Evolutionary conservation across 2,797 vertebrate species (phyloP).

Genomic region (Alcedo atthis): DNA sequence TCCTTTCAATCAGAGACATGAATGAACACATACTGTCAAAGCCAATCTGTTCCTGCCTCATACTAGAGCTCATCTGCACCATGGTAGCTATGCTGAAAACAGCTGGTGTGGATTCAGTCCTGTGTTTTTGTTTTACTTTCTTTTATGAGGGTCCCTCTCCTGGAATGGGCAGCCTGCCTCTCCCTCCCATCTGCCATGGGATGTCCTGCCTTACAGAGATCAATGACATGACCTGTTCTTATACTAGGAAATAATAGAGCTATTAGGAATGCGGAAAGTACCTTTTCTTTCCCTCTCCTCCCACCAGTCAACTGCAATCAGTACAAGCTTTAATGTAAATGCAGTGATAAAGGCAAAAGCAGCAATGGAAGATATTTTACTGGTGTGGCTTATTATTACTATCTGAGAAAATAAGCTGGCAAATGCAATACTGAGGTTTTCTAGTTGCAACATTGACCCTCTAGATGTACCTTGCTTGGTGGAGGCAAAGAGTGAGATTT

Average conservation of each 20-base stretch:
- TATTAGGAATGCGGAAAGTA: not conserved
- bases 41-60: not conserved
- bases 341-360: slow-evolving; percentile 6
- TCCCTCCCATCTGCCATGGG: not conserved
- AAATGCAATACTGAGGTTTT: not conserved
- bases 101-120: not conserved
- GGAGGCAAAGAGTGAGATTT: not conserved
- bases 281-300: slow-evolving; percentile 9
- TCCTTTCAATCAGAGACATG: not conserved
- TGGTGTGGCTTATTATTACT: not conserved
- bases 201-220: not conserved
- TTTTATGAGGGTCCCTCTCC: not conserved
- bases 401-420: not conserved
- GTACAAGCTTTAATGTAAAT: slow-evolving; percentile 8
- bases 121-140: not conserved
- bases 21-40: not conserved
- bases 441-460: not conserved
- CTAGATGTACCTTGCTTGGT: not conserved
- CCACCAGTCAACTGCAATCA: not conserved
- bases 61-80: not conserved
- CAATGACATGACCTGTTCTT: not conserved
- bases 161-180: not conserved
- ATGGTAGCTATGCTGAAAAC: not conserved
- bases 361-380: not conserved
- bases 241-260: slow-evolving; percentile 10